phyloP scores from a whole-genome alignment of 2,797 vertebrate genomes.

The Aeoliscus strigatus region DNA sequence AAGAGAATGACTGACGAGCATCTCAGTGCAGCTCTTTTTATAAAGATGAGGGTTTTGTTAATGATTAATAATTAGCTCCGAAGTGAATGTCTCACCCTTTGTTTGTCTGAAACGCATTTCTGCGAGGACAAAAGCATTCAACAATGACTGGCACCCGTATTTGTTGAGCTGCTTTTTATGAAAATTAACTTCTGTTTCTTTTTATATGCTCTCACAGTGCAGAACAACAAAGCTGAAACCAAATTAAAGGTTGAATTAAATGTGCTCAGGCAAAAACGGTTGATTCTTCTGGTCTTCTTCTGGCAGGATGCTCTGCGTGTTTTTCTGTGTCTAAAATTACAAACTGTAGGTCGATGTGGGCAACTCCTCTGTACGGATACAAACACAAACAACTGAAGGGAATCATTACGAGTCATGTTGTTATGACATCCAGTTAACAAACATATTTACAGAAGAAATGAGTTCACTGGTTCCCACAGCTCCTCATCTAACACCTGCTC shows the following conservation, averaged over 20 bases:
- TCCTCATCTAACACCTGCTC: background rate
- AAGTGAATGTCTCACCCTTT: conserved; percentile 31
- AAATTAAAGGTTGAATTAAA: conserved; percentile 9
- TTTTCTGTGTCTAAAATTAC: background rate
- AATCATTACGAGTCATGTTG: too few relatives aligned
- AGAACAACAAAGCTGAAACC: conserved; percentile 7
- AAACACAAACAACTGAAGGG: background rate
- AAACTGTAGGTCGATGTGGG: background rate
- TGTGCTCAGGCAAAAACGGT: conserved; percentile 2
- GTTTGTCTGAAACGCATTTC: conserved; percentile 26
- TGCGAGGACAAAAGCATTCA: conserved; percentile 25
- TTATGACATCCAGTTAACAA: too few relatives aligned
- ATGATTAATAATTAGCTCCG: conserved; percentile 38
- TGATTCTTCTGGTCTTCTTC: too few relatives aligned
- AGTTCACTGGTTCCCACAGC: background rate
- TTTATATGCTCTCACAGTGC: conserved; percentile 2
- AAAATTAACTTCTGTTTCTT: too few relatives aligned
- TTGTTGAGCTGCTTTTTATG: conserved; percentile 26
- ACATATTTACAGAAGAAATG: background rate
- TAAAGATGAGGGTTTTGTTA: conserved; percentile 32
- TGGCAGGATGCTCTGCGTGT: too few relatives aligned
- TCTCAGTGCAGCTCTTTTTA: conserved; percentile 34
- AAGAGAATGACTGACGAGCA: conserved; percentile 54
- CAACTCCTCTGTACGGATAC: background rate
- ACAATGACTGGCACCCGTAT: conserved; percentile 21